These are phyloP conservation scores for Eptesicus fuscus DNA, from an alignment of 2,113 vertebrate species.

Conservation along the genomic window DNA sequence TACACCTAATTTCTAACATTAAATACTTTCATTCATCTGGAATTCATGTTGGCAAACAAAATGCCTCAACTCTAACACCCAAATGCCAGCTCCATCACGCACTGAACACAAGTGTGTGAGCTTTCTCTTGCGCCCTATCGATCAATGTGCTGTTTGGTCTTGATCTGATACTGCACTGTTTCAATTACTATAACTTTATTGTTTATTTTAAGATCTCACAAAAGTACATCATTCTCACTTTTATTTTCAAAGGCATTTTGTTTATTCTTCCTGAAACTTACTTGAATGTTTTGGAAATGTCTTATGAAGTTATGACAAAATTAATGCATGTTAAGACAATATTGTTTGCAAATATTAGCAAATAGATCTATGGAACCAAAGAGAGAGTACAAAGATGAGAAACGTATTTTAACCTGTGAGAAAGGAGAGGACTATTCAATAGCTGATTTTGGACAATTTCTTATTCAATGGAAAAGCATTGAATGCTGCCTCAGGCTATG, in stretches of 20 bases:
- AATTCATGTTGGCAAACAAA: slow-evolving; percentile 30
- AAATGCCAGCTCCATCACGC: not conserved
- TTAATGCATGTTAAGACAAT: not conserved
- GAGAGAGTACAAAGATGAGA: not conserved
- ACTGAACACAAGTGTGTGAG: rapidly evolving
- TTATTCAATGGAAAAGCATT: not conserved
- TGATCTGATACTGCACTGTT: not conserved
- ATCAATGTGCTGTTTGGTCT: not conserved
- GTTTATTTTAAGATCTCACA: slow-evolving; percentile 12
- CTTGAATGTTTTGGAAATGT: not conserved
- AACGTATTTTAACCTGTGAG: not conserved
- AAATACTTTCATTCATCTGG: not conserved
- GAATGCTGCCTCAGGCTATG: not conserved
- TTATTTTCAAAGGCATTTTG: slow-evolving; percentile 1
- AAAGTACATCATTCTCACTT: slow-evolving; percentile 21
- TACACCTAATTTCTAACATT: not conserved
- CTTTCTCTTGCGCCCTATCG: not conserved
- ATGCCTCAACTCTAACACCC: not conserved
- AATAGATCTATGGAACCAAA: not conserved
- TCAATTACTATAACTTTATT: not conserved
- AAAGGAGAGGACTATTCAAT: not conserved
- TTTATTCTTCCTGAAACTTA: not conserved
- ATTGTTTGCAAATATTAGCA: slow-evolving; percentile 20
- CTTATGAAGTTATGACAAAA: not conserved
- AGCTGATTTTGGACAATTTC: not conserved